These are phyloP conservation scores for Drosophila paucipuncta DNA, from an alignment of 2,888 invertebrate genomes.

Conservation along the genomic window DNA sequence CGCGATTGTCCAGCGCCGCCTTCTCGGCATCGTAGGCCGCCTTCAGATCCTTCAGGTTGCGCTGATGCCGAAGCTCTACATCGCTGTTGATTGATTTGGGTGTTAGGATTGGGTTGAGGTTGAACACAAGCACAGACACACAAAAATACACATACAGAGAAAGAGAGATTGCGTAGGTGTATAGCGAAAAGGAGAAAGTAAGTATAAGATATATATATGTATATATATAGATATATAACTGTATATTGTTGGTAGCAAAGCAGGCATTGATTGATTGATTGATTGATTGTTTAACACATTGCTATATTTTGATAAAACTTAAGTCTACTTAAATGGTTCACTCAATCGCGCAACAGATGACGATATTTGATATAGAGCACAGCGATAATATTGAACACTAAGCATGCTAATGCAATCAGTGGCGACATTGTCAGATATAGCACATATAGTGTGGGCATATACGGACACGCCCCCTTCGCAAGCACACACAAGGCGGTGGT, in stretches of 20 bases:
- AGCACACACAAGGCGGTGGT: slow-evolving; percentile 79
- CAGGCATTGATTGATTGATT: slow-evolving; percentile 32
- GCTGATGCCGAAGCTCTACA: slow-evolving; percentile 85
- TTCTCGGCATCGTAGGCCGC: slow-evolving; percentile 85
- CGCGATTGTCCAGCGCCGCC: slow-evolving; percentile 84
- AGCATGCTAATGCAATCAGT: slow-evolving; percentile 82
- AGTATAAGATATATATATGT: slow-evolving; percentile 44
- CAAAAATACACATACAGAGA: slow-evolving; percentile 1
- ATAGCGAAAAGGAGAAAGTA: slow-evolving; percentile 61
- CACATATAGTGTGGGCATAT: slow-evolving; percentile 82
- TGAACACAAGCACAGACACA: slow-evolving; percentile 50
- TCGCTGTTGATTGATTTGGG: slow-evolving; percentile 82
- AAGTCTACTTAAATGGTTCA: slow-evolving; percentile 5
- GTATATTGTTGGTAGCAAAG: slow-evolving; percentile 8
- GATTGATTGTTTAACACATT: slow-evolving; percentile 11
- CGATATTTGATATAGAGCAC: slow-evolving; percentile 77
- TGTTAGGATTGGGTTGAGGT: slow-evolving; percentile 37
- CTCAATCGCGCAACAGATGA: slow-evolving; percentile 60
- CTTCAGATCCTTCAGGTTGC: slow-evolving; percentile 84
- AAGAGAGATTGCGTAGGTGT: slow-evolving; percentile 24
- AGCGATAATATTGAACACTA: slow-evolving; percentile 80
- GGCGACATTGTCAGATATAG: slow-evolving; percentile 84
- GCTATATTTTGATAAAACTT: slow-evolving; percentile 24
- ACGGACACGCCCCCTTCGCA: slow-evolving; percentile 83
- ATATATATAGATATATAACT: slow-evolving; percentile 10